Base-by-base conservation (phyloP, 2,113 vertebrate species). In the Gymnarchus niloticus region DNA sequence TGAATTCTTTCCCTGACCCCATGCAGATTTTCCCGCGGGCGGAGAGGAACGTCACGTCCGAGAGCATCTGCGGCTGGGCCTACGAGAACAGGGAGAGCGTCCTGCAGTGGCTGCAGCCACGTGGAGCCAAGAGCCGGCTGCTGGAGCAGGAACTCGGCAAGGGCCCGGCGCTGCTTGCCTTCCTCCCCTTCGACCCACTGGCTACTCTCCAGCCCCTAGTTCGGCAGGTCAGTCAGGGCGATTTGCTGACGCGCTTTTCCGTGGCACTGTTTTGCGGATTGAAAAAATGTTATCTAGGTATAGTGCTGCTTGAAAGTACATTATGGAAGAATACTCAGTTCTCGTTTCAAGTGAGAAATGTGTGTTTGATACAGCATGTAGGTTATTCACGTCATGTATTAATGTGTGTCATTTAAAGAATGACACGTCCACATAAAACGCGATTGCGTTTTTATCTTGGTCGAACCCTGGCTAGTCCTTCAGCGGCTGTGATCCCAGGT, bases 111-210 rank as follows among this genome's bases (percentile, higher is more conserved):
- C 93, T 99, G 88, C 95, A 95, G 87, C 97, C 96, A 0, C 96
- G 96, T 0, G 96, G 97, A 23, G 96, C 95, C 37, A 99, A 99
- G 94, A 99, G 98, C 85, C 95, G 95, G 46, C 91, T 96, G 44
- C 91, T 99, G 77, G 95, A 99, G 88, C 94, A 92, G 0, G 98
- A 99, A 88, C 94, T 99, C 87, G 96, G 91, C 88, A 98, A 97
- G 91, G 98, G 98, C 56, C 97, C 98, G 0, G 98, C 98, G 0
- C 95, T 99, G 61, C 94, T 99, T 57, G 88, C 98, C 49, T 99
- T 99, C 89, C 89, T 99, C 85, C 97, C 97, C 5, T 96, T 97
- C 54, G 89, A 97, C 89, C 98, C 98, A 0, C 90, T 97, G 84
- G 90, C 92, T 2, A 90, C 95, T 86, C 91, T 87, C 80, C 94